Percentiles rank a stretch among this genome's conserved stretches.
Evolutionary conservation across 2,797 vertebrate genomes (phyloP).

Genomic region (Odontamblyopus lacepedii): DNA sequence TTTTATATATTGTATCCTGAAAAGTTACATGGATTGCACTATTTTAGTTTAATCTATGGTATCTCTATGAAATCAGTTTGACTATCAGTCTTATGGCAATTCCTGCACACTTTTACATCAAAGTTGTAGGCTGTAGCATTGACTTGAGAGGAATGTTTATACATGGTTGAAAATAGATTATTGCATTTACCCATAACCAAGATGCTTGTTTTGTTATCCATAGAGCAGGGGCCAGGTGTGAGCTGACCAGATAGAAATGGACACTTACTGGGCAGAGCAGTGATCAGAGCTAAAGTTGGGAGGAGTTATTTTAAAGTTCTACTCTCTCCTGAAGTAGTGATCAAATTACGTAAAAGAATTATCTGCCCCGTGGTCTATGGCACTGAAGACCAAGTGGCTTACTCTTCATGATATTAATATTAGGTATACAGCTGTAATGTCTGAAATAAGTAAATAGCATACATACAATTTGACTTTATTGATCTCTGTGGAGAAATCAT

Average conservation of each 20-base stretch:
- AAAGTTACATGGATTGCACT: too few relatives aligned
- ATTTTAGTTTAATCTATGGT: too few relatives aligned
- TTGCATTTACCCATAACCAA: too few relatives aligned
- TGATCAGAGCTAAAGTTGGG: conserved; percentile 29
- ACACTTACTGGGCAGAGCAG: conserved; percentile 16
- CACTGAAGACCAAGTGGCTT: background rate
- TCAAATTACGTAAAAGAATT: conserved; percentile 37
- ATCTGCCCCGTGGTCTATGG: background rate
- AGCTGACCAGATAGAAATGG: conserved; percentile 13
- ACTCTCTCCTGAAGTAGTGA: conserved; percentile 16
- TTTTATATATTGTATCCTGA: too few relatives aligned
- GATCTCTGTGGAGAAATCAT: background rate
- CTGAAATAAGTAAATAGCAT: background rate
- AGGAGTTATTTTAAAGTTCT: conserved; percentile 62
- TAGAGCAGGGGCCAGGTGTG: too few relatives aligned
- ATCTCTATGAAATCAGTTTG: too few relatives aligned
- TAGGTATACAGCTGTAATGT: background rate
- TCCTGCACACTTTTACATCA: too few relatives aligned
- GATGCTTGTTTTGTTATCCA: too few relatives aligned
- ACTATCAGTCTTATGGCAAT: too few relatives aligned
- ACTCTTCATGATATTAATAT: background rate
- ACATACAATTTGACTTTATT: background rate
- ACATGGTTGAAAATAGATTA: too few relatives aligned
- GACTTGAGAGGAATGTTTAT: too few relatives aligned
- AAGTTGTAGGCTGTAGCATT: too few relatives aligned